Percentiles rank a stretch among this genome's conserved stretches.
These are phyloP conservation scores for Axea sp. DNA, from an alignment of 2,888 invertebrate species.

Conservation along the genomic window DNA sequence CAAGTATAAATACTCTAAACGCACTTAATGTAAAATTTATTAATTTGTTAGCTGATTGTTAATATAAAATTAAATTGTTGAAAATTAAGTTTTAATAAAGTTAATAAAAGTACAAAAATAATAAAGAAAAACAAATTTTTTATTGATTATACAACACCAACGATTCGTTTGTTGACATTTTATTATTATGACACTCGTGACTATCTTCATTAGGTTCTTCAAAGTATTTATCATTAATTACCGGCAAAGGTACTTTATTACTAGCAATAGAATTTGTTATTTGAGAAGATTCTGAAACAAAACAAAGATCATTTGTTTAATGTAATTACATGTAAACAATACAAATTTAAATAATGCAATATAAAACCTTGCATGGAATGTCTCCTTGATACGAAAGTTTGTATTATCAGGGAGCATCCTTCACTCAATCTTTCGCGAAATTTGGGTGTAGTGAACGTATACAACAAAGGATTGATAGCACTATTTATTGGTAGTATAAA, in stretches of 20 bases:
- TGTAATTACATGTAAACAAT: neutral
- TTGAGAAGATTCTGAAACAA: slow-evolving; percentile 41
- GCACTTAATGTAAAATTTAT: too few relatives aligned
- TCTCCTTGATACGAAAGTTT: slow-evolving; percentile 65
- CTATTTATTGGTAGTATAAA: slow-evolving; percentile 85
- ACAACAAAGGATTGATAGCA: slow-evolving; percentile 84
- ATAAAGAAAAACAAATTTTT: too few relatives aligned
- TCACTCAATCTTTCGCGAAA: slow-evolving; percentile 81
- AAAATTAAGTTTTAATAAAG: too few relatives aligned
- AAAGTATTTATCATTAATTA: slow-evolving; percentile 3
- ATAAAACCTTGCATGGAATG: slow-evolving; percentile 60
- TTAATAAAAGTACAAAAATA: too few relatives aligned
- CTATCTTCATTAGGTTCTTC: slow-evolving; percentile 3
- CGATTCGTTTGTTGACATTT: neutral
- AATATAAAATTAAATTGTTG: too few relatives aligned
- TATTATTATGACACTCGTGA: neutral
- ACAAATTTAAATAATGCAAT: neutral
- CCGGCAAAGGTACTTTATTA: slow-evolving; percentile 25
- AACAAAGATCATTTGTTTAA: neutral
- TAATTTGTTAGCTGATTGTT: too few relatives aligned
- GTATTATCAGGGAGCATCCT: slow-evolving; percentile 70
- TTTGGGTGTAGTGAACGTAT: slow-evolving; percentile 85
- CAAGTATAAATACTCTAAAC: too few relatives aligned
- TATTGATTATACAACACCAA: too few relatives aligned
- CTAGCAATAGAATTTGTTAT: slow-evolving; percentile 23